Conservation (phyloP, 2,113 vertebrate genomes). For the Chloroceryle aenea region DNA sequence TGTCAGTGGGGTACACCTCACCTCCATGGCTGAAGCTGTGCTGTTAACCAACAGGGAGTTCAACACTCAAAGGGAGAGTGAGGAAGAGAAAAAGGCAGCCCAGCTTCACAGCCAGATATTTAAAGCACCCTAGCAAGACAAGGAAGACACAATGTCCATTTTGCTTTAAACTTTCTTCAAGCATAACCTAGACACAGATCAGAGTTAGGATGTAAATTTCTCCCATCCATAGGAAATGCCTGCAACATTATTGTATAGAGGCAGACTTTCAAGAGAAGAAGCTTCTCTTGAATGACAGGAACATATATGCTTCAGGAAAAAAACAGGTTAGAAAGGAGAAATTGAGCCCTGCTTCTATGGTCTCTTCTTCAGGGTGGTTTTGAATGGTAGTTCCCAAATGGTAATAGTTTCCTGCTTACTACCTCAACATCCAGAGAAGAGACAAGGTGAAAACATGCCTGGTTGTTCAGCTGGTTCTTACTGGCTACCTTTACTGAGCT, state of each 20-base stretch:
- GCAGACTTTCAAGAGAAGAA: neutral
- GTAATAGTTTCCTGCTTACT: neutral
- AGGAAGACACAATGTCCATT: neutral
- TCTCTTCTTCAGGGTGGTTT: neutral
- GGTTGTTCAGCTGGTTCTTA: neutral
- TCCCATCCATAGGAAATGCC: neutral
- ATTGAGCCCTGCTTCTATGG: neutral
- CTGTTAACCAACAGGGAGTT: neutral
- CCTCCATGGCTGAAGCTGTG: neutral
- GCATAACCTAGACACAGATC: neutral
- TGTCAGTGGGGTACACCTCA: neutral
- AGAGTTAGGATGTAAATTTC: neutral
- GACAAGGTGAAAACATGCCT: neutral
- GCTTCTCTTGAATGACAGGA: neutral
- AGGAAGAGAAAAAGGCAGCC: neutral
- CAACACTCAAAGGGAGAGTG: fast-evolving
- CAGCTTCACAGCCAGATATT: neutral
- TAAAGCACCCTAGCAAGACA: fast-evolving
- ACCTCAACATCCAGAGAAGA: neutral
- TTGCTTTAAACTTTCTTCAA: neutral
- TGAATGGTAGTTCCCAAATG: neutral
- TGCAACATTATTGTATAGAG: neutral
- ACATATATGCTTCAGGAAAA: neutral
- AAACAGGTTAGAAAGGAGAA: neutral
- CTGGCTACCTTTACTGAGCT: neutral